Base-by-base conservation (phyloP, 2,888 invertebrate species). In the Rosalia funebris region DNA sequence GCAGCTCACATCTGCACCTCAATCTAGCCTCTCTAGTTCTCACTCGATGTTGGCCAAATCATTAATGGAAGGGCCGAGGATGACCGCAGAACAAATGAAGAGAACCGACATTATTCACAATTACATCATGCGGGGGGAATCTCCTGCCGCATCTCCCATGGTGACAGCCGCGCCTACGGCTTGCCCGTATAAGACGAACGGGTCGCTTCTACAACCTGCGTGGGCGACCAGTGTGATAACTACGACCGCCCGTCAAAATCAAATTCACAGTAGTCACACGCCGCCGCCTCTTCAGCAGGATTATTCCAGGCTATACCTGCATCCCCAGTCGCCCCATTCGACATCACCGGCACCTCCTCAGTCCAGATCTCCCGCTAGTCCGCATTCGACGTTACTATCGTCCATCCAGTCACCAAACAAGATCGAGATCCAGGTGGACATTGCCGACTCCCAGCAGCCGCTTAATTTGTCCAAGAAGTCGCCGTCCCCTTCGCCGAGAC, bases 71-170 rank as follows among this genome's bases (percentile, higher is more conserved):
- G 93, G 93, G n/a, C 95, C 95, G 4, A 87, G 93, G 72, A 94
- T 95, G 93, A 95, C 93, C 39, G 92, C 94, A 50, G 95, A 95
- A 82, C 94, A 95, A 83, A 87, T 93, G 82, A 94, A 95, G 81
- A 90, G 94, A 76, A 93, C 93, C 31, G 95, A 96, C 82, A 91
- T 95, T 76, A 93, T 96, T 78, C 95, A 95, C 82, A 93, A 91
- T 80, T 93, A 93, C 82, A 93, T 96, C 81, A 93, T 95, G 89
- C 87, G 93, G 62, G 89, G 88, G 1, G 81, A 84, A 5, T 63
- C 73, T 11, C 80, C 83, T 0, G 59, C 68, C 12, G 81, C 83
- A 0, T 84, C 84, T 3, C 83, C 85, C 1, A 83, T 85, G 63
- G 83, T 84, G 63, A 82, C 86, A 73, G 82, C 84, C 57, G 80